Base-by-base conservation (phyloP, 2,797 vertebrate genomes). In the Micropoecilia bifurca region DNA sequence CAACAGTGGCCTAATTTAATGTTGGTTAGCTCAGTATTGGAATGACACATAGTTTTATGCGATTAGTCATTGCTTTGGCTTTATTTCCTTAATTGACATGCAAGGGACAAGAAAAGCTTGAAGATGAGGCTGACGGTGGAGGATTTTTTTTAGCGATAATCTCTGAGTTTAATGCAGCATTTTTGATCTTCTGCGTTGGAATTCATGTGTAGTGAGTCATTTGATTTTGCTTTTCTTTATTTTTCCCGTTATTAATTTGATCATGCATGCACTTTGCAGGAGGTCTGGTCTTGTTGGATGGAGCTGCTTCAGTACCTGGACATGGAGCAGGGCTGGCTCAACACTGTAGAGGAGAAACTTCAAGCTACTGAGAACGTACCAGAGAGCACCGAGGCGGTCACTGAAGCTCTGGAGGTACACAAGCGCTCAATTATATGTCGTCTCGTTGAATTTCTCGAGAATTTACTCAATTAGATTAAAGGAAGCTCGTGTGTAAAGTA, bases 221-320 rank as follows among this genome's bases (percentile, higher is more conserved):
- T 16, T 25, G 12, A 39, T n/a, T 66, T 28, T 20, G n/a, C 4
- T 41, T 14, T n/a, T 22, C 5, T 41, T 76, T 84, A 68, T 73
- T 73, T 39, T 81, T 7, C 18, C 25, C 1, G 6, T 71, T 16
- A 46, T 45, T 7, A 28, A 45, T 28, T 28, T 46, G 1, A 10
- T 36, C 0, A 45, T 73, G 46, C 80, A 28, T 73, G 6, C 43
- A 0, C 41, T 71, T 48, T 71, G 6, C 82, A 99, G 98, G 98
- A 99, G 94, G 98, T 99, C 7, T 99, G 99, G 99, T 99, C 98
- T 10, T 99, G 99, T 80, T 99, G 99, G 98, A 97, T 98, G 81
- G 98, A 99, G 88, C 91, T 99, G 74, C 96, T 99, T 69, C 98
- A 99, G 79, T 99, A 98, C 87, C 89, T 99, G 92, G 97, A 99